Evolutionary conservation across 2,113 vertebrate genomes (phyloP).

Genomic region (Heterocephalus glaber): DNA sequence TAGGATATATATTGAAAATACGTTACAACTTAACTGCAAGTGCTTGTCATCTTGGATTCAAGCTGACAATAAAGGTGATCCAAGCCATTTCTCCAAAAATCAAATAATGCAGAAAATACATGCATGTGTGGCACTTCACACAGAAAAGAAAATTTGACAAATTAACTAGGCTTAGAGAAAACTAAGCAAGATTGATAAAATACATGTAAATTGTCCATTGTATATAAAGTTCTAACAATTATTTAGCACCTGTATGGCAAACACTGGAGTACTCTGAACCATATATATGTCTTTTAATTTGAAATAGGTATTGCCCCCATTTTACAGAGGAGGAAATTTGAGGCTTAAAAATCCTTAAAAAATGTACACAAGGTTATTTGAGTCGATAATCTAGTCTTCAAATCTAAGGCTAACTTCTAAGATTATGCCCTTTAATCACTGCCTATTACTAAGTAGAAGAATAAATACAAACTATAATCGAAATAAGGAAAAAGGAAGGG

Average conservation of each 20-base stretch:
- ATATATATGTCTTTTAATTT: conserved; percentile 27
- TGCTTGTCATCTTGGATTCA: background rate
- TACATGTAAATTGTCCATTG: background rate
- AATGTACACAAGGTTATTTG: background rate
- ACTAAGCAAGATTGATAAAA: conserved; percentile 4
- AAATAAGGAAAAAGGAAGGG: background rate
- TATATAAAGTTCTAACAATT: background rate
- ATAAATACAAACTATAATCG: conserved; percentile 44
- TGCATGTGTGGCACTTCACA: conserved; percentile 10
- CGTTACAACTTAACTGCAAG: conserved; percentile 16
- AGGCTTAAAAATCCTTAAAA: conserved; percentile 29
- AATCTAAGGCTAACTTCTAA: conserved; percentile 33
- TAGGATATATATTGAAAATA: conserved; percentile 17
- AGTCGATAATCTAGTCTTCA: background rate
- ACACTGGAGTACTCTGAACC: background rate
- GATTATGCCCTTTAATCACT: background rate
- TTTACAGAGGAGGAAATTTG: conserved; percentile 23
- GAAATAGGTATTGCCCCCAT: background rate
- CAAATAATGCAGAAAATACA: background rate
- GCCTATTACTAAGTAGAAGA: conserved; percentile 28
- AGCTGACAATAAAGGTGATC: background rate
- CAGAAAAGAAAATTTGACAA: conserved; percentile 20
- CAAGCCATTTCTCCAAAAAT: background rate
- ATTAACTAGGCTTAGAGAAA: conserved; percentile 23
- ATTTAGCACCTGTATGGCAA: background rate